Evolutionary conservation across 2,113 vertebrate species (phyloP).

Genomic region (Tapirus terrestris): DNA sequence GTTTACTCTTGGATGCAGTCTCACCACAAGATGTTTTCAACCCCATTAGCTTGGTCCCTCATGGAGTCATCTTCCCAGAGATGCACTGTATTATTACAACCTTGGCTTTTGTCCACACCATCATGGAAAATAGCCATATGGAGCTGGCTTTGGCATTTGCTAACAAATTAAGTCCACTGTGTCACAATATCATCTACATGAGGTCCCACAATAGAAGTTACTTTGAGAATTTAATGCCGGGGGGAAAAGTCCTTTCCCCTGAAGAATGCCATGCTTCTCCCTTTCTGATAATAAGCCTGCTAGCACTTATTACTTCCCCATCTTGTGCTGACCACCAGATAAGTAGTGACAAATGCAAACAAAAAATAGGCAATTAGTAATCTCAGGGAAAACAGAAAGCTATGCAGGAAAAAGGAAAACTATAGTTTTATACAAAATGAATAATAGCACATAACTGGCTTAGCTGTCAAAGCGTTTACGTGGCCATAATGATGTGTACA

Average conservation of each 20-base stretch:
- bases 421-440: not conserved
- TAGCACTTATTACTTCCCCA: not conserved
- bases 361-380: not conserved
- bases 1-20: not conserved
- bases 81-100: not conserved
- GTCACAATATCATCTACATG: not conserved
- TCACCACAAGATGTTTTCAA: not conserved
- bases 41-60: not conserved
- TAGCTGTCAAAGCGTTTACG: not conserved
- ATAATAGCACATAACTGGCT: not conserved
- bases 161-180: not conserved
- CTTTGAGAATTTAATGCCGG: not conserved
- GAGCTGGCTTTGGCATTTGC: not conserved
- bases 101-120: not conserved
- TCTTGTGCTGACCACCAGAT: not conserved
- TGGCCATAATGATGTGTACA: too few relatives aligned
- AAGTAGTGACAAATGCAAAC: not conserved
- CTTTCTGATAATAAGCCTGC: not conserved
- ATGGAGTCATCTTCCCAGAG: not conserved
- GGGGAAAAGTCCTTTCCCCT: not conserved
- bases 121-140: not conserved
- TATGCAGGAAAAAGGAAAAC: not conserved
- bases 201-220: not conserved
- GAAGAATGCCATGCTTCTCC: not conserved
- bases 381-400: not conserved